These are phyloP conservation scores for Orthosia cruda DNA, from an alignment of 2,888 invertebrate species.

Conservation along the genomic window DNA sequence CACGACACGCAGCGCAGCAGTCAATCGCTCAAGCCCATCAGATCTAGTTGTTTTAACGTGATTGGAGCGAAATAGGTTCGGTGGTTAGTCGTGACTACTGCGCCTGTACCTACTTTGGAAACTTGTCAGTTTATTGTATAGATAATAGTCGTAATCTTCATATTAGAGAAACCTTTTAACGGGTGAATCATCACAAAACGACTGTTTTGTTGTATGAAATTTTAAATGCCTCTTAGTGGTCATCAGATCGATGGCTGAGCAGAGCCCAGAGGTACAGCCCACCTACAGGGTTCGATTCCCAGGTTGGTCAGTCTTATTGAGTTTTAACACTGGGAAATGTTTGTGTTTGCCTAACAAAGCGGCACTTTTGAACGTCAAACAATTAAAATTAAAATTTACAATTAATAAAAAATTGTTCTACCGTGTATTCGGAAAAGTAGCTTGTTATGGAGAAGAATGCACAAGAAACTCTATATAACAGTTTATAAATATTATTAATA, in stretches of 20 bases:
- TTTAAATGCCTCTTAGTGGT: not conserved
- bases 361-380: too few relatives aligned
- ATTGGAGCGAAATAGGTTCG: conserved; percentile 54
- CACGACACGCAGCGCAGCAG: too few relatives aligned
- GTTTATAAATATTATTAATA: too few relatives aligned
- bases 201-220: conserved; percentile 1
- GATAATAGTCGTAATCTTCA: conserved; percentile 47
- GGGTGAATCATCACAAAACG: conserved; percentile 16
- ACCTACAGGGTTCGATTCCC: not conserved
- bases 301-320: not conserved
- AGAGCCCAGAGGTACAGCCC: too few relatives aligned
- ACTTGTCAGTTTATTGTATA: conserved; percentile 33
- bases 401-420: too few relatives aligned
- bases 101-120: conserved; percentile 56
- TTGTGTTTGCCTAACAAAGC: too few relatives aligned
- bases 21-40: too few relatives aligned
- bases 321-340: not conserved
- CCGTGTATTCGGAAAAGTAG: too few relatives aligned
- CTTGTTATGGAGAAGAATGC: too few relatives aligned
- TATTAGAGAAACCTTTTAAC: conserved; percentile 52
- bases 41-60: conserved; percentile 62
- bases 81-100: conserved; percentile 71
- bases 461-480: too few relatives aligned
- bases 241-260: not conserved
- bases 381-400: too few relatives aligned